Evolutionary conservation across 2,797 vertebrate genomes (phyloP).

Genomic region (Anguilla megastoma): DNA sequence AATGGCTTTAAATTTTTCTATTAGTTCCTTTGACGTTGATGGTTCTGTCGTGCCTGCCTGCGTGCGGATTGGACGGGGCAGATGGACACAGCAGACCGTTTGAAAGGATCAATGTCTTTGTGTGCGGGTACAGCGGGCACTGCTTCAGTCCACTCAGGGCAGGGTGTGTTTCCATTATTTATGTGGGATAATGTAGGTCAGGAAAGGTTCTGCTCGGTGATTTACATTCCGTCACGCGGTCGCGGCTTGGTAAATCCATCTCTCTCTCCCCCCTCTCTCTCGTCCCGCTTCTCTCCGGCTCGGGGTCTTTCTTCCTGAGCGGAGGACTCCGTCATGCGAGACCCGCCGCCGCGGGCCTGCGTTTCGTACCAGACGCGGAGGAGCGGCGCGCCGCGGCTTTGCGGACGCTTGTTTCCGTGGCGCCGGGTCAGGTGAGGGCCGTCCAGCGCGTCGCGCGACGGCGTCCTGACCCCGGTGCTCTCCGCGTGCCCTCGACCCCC

Average conservation of each 20-base stretch:
- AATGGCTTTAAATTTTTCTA: neutral
- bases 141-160: slow-evolving; percentile 20
- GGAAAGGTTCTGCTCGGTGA: slow-evolving; percentile 13
- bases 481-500: neutral
- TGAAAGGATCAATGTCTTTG: slow-evolving; percentile 8
- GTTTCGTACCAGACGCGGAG: neutral
- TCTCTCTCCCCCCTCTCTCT: neutral
- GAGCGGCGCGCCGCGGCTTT: neutral
- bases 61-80: neutral
- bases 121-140: neutral
- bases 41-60: neutral
- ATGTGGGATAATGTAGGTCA: slow-evolving; percentile 25
- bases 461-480: neutral
- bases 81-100: neutral
- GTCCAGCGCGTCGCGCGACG: neutral
- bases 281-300: neutral
- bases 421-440: neutral
- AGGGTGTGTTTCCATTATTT: slow-evolving; percentile 1
- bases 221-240: neutral
- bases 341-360: neutral
- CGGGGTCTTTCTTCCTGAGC: neutral
- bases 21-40: neutral
- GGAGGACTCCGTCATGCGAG: neutral
- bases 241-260: neutral
- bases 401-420: neutral